Base-by-base conservation (phyloP, 92 coral and sea anemone genomes). In the Galaxea fascicularis region DNA sequence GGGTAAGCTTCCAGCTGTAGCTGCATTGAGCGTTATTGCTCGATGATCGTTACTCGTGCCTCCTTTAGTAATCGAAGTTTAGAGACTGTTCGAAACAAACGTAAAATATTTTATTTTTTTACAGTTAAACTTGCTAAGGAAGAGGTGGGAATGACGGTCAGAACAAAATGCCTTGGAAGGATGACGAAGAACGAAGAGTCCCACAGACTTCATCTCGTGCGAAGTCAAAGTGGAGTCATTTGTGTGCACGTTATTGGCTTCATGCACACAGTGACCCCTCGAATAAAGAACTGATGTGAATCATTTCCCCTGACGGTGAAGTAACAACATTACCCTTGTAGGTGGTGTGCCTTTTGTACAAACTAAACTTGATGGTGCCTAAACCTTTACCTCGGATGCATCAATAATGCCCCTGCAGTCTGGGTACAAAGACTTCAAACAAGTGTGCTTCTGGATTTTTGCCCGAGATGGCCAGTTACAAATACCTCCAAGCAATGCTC, bases 351-450 rank as follows among this genome's bases (percentile, higher is more conserved):
- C 79, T 79, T 53, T 85, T 85, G 65, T 89, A 85, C 4, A 74
- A 6, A 79, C 89, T n/a, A 89, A 76, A 65, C 86, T 84, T 79
- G 92, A 79, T 20, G 86, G 89, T 10, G 85, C 85, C 71, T 84
- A 77, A 77, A 79, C 85, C 49, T 76, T 91, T 17, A 91, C 88
- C 53, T 91, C 92, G 17, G 94, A 28, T 18, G 89, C 94, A 84
- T 91, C 94, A 64, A 91, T 88, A 28, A 88, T 88, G 0, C 88
- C 92, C 26, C 94, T 71, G 26, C 87, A 82, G 11, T 35, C 46
- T 27, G 94, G 90, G 44, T 91, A 91, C 13, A 82, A 25, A 22
- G 64, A 14, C 72, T 39, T 87, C 54, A 91, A 77, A 9, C 73
- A 80, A 4, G 71, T 31, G 6, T 89, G 91, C 90, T 88, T 91